Percentiles rank a stretch among this genome's conserved stretches.
Evolutionary conservation across 2,113 vertebrate species (phyloP).

Genomic region (Petromus typicus): DNA sequence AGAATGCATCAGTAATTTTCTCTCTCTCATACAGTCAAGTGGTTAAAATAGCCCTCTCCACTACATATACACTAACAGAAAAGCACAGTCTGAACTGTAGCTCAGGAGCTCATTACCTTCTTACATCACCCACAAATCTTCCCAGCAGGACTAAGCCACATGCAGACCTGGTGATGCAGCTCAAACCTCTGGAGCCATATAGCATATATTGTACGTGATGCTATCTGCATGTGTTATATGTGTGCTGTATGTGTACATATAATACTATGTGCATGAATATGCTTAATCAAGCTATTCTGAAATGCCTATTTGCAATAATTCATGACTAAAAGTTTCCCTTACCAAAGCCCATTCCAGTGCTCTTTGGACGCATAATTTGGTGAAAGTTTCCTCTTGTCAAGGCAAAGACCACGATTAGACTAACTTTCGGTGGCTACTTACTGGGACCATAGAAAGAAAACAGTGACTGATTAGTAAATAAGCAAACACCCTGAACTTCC

Average conservation of each 20-base stretch:
- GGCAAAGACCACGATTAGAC: neutral
- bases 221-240: neutral
- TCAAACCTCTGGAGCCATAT: neutral
- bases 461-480: neutral
- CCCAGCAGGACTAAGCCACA: neutral
- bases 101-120: neutral
- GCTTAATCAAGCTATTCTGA: conserved; percentile 40
- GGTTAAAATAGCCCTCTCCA: neutral
- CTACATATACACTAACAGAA: neutral
- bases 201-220: neutral
- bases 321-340: neutral
- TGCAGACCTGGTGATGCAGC: neutral
- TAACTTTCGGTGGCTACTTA: neutral
- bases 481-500: neutral
- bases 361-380: neutral
- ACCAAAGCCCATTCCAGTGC: neutral
- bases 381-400: neutral
- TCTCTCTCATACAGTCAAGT: conserved; percentile 24
- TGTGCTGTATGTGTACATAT: too few species aligned
- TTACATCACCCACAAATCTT: conserved; percentile 24
- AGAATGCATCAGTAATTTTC: neutral
- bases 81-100: neutral
- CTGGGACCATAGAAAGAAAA: neutral
- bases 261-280: neutral
- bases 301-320: neutral